Percentiles rank a stretch among this genome's conserved stretches.
These are phyloP conservation scores for Melanaphis sacchari DNA, from an alignment of 1,140 invertebrate genomes.

Conservation along the genomic window DNA sequence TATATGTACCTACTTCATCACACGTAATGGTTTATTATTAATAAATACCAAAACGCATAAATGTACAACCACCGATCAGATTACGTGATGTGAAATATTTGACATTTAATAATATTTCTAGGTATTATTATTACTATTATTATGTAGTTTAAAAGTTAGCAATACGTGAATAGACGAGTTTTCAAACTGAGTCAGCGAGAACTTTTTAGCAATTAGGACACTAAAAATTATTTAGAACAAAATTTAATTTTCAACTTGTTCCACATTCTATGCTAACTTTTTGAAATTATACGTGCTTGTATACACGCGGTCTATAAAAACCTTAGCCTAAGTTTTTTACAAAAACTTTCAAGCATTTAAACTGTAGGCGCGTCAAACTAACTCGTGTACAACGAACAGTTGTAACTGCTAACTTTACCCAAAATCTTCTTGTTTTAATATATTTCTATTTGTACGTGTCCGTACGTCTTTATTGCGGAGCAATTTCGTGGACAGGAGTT, in stretches of 20 bases:
- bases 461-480: background rate
- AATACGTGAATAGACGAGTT: background rate
- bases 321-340: background rate
- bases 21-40: conserved; percentile 3
- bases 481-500: background rate
- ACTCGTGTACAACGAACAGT: background rate
- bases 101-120: background rate
- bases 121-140: background rate
- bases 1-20: background rate
- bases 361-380: background rate
- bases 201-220: conserved; percentile 17
- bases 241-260: conserved; percentile 5
- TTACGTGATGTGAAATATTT: background rate
- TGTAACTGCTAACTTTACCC: background rate
- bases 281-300: background rate
- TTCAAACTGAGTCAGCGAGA: background rate
- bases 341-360: background rate
- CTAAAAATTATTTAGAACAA: conserved; percentile 40
- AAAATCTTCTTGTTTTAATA: background rate
- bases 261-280: conserved; percentile 3
- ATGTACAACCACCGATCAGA: too few relatives aligned
- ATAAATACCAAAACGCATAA: background rate
- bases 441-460: background rate
- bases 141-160: background rate
- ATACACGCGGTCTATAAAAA: background rate